Base-by-base conservation (phyloP, 2,797 vertebrate genomes). In the Lepilemur ruficaudatus region DNA sequence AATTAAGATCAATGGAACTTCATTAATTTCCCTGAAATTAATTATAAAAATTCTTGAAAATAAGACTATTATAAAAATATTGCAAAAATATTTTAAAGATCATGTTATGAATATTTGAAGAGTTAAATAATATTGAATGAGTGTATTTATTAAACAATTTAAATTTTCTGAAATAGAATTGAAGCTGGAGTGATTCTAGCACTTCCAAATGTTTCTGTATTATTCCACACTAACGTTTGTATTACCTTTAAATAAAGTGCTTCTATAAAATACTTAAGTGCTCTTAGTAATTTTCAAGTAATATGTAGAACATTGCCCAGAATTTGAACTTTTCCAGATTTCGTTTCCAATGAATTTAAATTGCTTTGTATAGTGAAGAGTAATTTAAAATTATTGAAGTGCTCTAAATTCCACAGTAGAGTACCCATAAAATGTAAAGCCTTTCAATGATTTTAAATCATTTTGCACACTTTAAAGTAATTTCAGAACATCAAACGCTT, bases 271-370 rank as follows among this genome's bases (percentile, higher is more conserved):
- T 57, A 96, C 82, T 96, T 92, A 91, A 98, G 97, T 82, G 85
- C 48, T 91, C 89, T 87, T 97, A 96, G 92, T 97, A 96, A 98
- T 98, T 97, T 98, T 97, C 96, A 98, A 94, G 82, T 80, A 80
- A 48, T 96, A 94, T 94, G 70, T 97, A 92, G 88, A 97, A 84
- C 92, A 86, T 97, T 98, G 97, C 89, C 97, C 97, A 98, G 98
- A 98, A 97, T 95, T 84, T 94, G 96, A 97, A 97, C 67, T n/a
- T 95, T 97, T 98, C 97, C 91, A 98, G 96, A 98, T 98, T 98
- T 98, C 50, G n/a, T 93, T 98, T 98, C 92, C 98, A 98, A 98
- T 98, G 98, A 98, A 98, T 98, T 97, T 98, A 97, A 98, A 98
- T 98, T 98, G 97, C 96, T 98, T 98, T 98, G 93, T 98, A 94